Conservation (phyloP, 2,888 invertebrate genomes). For the Ectobius pallidus region DNA sequence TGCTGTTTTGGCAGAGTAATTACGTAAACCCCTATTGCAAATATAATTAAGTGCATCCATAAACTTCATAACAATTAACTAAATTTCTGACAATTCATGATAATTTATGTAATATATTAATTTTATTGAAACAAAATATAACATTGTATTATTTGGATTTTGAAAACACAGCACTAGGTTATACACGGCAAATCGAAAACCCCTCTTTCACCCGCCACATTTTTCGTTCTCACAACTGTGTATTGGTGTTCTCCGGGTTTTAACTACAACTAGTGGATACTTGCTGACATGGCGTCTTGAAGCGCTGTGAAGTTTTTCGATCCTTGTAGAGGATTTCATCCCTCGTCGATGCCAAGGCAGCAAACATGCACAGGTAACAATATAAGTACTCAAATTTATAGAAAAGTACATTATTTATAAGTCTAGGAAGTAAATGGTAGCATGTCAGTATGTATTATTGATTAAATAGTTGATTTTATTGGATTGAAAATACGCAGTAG, state of each 20-base stretch:
- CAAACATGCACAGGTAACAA: conserved; percentile 41
- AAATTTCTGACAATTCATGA: too few species aligned
- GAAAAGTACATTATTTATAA: conserved; percentile 3
- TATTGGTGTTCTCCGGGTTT: conserved; percentile 35
- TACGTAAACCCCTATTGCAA: too few species aligned
- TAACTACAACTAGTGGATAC: conserved; percentile 35
- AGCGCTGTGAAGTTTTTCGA: conserved; percentile 41
- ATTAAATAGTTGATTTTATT: conserved; percentile 39
- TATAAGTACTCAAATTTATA: neutral
- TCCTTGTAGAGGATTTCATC: conserved; percentile 41
- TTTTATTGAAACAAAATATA: too few species aligned
- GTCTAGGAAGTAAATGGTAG: neutral
- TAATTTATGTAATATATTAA: too few species aligned
- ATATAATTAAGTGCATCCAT: too few species aligned
- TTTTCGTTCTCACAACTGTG: conserved; percentile 21
- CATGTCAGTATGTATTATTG: conserved; percentile 37
- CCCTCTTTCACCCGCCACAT: conserved; percentile 13
- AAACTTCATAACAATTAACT: too few species aligned
- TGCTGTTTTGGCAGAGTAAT: too few species aligned
- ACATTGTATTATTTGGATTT: too few species aligned
- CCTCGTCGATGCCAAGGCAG: conserved; percentile 38
- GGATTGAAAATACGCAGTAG: conserved; percentile 42
- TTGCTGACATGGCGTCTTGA: conserved; percentile 44
- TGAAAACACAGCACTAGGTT: neutral
- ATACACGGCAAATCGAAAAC: conserved; percentile 30